Evolutionary conservation across 1,140 invertebrate species (phyloP), one percentile per base, ranked within the genome.

Genomic region (Ceratoteleas bidentatus): DNA sequence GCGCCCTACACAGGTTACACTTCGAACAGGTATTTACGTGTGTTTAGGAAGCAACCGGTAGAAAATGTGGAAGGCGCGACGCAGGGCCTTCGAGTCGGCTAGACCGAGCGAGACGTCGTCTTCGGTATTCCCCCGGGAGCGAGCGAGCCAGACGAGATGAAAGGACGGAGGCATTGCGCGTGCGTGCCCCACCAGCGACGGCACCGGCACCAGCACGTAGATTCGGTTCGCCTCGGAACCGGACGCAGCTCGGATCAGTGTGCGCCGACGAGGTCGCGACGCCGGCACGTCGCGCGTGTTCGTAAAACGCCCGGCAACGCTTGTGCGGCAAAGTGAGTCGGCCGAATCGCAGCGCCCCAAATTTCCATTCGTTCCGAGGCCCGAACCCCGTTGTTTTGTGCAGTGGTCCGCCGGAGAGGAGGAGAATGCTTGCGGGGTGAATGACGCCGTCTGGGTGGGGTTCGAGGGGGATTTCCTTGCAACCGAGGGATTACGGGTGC

Each of bases 181-280:
- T 77, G 82, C 82, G 82, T 77, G 34, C 77, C 73, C 81, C 81
- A 73, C 77, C 81, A 79, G 47, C 36, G 15, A 43, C 45, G 43
- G 54, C 14, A 50, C 72, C 66, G 61, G 70, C 75, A 68, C 50
- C 68, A 58, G 47, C 50, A 15, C 53, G 16, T 40, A 64, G 65
- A 62, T 57, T 57, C 64, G 64, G 65, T 60, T 58, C 47, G 62
- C 60, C 49, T 72, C 66, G 77, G 64, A 73, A 65, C 72, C 58
- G 74, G 47, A 62, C 73, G 64, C 50, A 76, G 66, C 40, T 75
- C 74, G 78, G 13, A 77, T 62, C 75, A 70, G 65, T 78, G 38
- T 66, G 53, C 73, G 84, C 79, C 77, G 77, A 81, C 81, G 81
- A 76, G 82, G 84, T 85, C 83, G 80, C 80, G 80, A 85, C 85